Percentiles rank a stretch among this genome's conserved stretches.
Evolutionary conservation across 2,888 invertebrate genomes (phyloP).

Genomic region (Troilus luridus): DNA sequence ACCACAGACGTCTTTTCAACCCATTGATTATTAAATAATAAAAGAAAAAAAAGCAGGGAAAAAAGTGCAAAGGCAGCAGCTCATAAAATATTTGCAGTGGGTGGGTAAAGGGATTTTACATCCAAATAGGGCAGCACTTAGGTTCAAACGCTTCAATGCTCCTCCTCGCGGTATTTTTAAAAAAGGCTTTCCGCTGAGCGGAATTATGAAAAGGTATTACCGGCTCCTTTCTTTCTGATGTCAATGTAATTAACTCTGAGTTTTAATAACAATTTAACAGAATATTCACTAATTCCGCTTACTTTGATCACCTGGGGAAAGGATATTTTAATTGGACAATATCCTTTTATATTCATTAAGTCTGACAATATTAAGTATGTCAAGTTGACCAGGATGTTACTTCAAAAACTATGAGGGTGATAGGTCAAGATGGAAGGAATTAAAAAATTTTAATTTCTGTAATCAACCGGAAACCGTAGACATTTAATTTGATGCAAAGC

Average conservation of each 20-base stretch:
- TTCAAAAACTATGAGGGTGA: too few relatives aligned
- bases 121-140: not conserved
- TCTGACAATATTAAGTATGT: too few relatives aligned
- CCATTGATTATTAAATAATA: not conserved
- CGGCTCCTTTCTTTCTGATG: not conserved
- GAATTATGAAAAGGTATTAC: not conserved
- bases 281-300: not conserved
- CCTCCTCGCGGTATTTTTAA: not conserved
- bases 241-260: not conserved
- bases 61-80: not conserved
- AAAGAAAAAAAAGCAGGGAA: not conserved
- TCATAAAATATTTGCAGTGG: slow-evolving; percentile 2
- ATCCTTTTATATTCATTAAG: not conserved
- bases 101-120: not conserved
- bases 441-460: too few relatives aligned
- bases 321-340: not conserved
- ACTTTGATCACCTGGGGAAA: not conserved
- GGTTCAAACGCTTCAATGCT: not conserved
- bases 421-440: too few relatives aligned
- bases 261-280: not conserved
- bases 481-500: too few relatives aligned
- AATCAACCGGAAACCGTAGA: too few relatives aligned
- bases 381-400: too few relatives aligned
- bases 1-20: not conserved
- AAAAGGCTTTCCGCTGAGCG: not conserved